Evolutionary conservation across 53 echinoderm and acorn worm species (phyloP).

Genomic region (Mesocentrotus franciscanus): DNA sequence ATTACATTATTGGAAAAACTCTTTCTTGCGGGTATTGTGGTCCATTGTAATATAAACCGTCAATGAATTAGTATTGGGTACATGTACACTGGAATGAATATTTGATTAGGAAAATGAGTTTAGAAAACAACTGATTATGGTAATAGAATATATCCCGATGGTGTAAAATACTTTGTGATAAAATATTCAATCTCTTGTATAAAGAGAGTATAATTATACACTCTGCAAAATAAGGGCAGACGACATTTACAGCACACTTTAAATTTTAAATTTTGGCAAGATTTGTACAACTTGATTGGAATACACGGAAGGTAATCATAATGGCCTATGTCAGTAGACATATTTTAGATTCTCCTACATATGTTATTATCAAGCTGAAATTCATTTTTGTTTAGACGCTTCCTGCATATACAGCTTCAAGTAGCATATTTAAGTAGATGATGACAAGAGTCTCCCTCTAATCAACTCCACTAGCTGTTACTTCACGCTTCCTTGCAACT

Average conservation of each 20-base stretch:
- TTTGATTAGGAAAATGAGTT: background rate
- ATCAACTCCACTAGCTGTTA: background rate
- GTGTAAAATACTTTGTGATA: no score
- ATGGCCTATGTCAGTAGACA: background rate
- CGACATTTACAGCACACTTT: no score
- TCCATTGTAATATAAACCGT: background rate
- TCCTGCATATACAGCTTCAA: background rate
- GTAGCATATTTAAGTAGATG: background rate
- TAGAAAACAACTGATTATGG: no score
- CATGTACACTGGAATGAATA: background rate
- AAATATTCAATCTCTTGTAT: no score
- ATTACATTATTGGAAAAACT: background rate
- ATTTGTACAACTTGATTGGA: no score
- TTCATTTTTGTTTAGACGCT: background rate
- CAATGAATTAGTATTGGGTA: background rate
- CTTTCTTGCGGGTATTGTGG: background rate
- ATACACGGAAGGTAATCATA: background rate
- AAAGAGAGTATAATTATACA: no score
- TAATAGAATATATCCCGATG: no score
- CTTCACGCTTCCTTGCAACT: constrained; percentile 43
- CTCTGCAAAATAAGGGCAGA: no score
- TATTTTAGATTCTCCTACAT: background rate
- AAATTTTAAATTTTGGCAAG: no score
- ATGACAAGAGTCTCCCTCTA: constrained; percentile 8
- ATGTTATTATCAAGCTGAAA: background rate